A percentile compares a stretch with the other conserved stretches of the same genome.
Conservation (phyloP, 2,888 invertebrate species). For the Boloria euphrosyne region DNA sequence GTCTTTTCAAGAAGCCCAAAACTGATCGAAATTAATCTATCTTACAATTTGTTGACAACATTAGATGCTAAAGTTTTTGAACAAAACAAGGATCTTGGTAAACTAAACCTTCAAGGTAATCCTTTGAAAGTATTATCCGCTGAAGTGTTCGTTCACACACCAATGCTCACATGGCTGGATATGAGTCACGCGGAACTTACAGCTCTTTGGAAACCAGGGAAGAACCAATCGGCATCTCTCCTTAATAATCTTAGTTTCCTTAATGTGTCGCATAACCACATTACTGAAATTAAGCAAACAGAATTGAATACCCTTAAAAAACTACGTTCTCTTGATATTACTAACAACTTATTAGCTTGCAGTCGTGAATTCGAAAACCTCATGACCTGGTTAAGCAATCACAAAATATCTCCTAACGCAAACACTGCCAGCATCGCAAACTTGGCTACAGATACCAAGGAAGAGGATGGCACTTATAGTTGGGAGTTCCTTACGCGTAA, state of each 20-base stretch:
- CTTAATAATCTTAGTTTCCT: slow-evolving; percentile 81
- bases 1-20: slow-evolving; percentile 81
- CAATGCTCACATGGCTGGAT: slow-evolving; percentile 85
- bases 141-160: slow-evolving; percentile 84
- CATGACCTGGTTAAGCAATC: slow-evolving; percentile 84
- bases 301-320: slow-evolving; percentile 83
- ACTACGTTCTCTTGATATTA: slow-evolving; percentile 83
- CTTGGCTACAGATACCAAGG: slow-evolving; percentile 63
- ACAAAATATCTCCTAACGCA: slow-evolving; percentile 80
- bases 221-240: slow-evolving; percentile 67
- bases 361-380: slow-evolving; percentile 85
- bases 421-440: slow-evolving; percentile 67
- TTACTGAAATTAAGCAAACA: slow-evolving; percentile 79
- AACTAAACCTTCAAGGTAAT: slow-evolving; percentile 88
- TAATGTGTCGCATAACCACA: slow-evolving; percentile 83
- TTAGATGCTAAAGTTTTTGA: slow-evolving; percentile 85
- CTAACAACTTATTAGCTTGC: slow-evolving; percentile 86
- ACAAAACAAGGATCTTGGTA: slow-evolving; percentile 85
- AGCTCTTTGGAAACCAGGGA: slow-evolving; percentile 84
- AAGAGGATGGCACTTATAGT: slow-evolving; percentile 65
- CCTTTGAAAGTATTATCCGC: slow-evolving; percentile 85
- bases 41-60: slow-evolving; percentile 85
- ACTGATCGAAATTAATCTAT: slow-evolving; percentile 86
- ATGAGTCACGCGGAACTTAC: slow-evolving; percentile 86
- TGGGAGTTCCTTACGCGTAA: slow-evolving; percentile 77